Conservation (phyloP, 23 tunicate genomes). For the Ascidia mentula region DNA sequence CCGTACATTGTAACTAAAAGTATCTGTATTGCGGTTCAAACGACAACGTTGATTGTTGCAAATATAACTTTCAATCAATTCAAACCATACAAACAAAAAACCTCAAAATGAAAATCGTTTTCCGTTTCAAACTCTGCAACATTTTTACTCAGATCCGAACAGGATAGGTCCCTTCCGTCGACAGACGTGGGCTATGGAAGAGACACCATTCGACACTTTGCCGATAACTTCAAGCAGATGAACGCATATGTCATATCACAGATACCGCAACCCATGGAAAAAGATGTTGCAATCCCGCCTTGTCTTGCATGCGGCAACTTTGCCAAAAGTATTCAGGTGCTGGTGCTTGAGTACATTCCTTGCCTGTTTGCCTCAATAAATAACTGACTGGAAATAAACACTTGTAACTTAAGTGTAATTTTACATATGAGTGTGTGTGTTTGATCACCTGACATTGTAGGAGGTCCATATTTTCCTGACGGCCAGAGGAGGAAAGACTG, state of each 20-base stretch:
- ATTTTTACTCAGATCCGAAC: conserved; percentile 25
- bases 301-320: conserved; percentile 57
- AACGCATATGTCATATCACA: conserved; percentile 58
- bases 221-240: conserved; percentile 1
- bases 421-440: too few species aligned
- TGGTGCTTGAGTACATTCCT: too few species aligned
- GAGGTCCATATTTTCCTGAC: conserved; percentile 59
- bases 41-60: too few species aligned
- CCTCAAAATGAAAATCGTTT: too few species aligned
- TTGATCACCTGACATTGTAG: conserved; percentile 23
- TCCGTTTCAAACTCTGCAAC: too few species aligned
- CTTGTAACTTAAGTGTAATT: too few species aligned
- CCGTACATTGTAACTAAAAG: too few species aligned
- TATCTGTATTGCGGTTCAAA: too few species aligned
- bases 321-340: conserved; percentile 51
- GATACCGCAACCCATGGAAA: conserved; percentile 50
- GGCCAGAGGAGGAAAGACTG: conserved; percentile 56
- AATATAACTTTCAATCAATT: too few species aligned
- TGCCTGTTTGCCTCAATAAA: too few species aligned
- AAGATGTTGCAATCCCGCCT: conserved; percentile 58
- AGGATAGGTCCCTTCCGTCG: conserved; percentile 9
- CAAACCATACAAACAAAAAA: too few species aligned
- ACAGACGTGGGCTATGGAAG: conserved; percentile 50
- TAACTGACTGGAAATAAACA: too few species aligned
- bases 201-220: conserved; percentile 35